Evolutionary conservation across 1,140 invertebrate species (phyloP).

Genomic region (Oscheius sp.): DNA sequence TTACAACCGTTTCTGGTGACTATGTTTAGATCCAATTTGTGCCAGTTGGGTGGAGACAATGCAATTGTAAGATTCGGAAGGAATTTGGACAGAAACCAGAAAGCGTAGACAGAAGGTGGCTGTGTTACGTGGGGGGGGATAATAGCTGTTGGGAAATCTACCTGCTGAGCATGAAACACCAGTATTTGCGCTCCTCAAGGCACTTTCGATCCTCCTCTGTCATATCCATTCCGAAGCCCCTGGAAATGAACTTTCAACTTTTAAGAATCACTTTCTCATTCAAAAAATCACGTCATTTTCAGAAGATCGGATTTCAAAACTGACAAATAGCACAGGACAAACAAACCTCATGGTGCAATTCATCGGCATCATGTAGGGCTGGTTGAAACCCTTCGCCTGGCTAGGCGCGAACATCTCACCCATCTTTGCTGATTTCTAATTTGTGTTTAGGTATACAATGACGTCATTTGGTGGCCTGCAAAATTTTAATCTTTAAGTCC

Average conservation of each 20-base stretch:
- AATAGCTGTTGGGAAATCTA: conserved; percentile 13
- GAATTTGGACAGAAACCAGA: background rate
- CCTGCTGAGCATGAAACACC: conserved; percentile 59
- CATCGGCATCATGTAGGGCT: conserved; percentile 34
- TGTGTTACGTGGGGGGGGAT: background rate
- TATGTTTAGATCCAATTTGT: background rate
- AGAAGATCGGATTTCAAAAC: too few species aligned
- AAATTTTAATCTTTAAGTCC: too few species aligned
- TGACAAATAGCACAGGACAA: too few species aligned
- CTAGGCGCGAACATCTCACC: conserved; percentile 26
- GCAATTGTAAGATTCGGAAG: background rate
- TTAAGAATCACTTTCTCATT: background rate
- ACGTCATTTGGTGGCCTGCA: background rate
- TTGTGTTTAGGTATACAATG: background rate
- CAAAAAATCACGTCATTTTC: background rate
- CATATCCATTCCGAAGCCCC: conserved; percentile 47
- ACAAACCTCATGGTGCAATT: conserved; percentile 18
- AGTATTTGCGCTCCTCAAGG: conserved; percentile 58
- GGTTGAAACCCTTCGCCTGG: conserved; percentile 34
- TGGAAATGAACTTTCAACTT: background rate
- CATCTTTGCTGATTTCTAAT: conserved; percentile 2
- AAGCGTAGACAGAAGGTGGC: background rate
- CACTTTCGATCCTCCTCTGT: conserved; percentile 61
- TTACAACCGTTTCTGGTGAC: too few species aligned
- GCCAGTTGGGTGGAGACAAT: conserved; percentile 9